Evolutionary conservation across 2,113 vertebrate genomes (phyloP), one percentile per base, ranked within the genome.

Genomic region (Chaetorhynchus papuensis): DNA sequence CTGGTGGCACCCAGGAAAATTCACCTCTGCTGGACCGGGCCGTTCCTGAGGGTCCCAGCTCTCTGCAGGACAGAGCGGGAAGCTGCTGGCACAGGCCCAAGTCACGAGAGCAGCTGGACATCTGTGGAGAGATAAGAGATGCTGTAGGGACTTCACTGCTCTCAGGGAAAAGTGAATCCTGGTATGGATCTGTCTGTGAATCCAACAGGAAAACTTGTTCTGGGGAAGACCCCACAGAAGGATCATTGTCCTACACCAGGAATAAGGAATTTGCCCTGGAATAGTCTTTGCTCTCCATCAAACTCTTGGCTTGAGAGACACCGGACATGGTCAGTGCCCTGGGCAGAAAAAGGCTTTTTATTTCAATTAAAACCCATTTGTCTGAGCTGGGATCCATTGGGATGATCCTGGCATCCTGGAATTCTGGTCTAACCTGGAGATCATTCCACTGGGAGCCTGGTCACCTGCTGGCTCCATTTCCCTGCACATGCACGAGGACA

Each of bases 61-160:
- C 64, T 16, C 44, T 1, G 0, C 21, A 37, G 45, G 28, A 53
- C 14, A 24, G 28, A 69, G 61, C 8, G 15, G 15, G 30, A 75
- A 14, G 17, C 59, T 45, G 4, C 41, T 45, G 60, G 17, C 14
- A 65, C 63, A 1, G 1, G 37, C 24, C 57, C 23, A 6, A 72
- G 9, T 3, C 49, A 37, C 1, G 2, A 3, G 12, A 59, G 42
- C 74, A 66, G 3, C 54, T 24, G 41, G 19, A 21, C 2, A 0
- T 27, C 59, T 23, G 11, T 22, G 28, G 24, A 4, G 37, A 15
- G 37, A 24, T 15, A 56, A 54, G 4, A 31, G 31, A 11, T 59
- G 27, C 39, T 8, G 18, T 4, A 44, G 27, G 49, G 21, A 65
- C 18, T 35, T 59, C 49, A 22, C 16, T 47, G 30, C 54, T 47